Percentiles rank a stretch among this genome's conserved stretches.
phyloP scores from a whole-genome alignment of 1,140 invertebrate genomes.

The roundworm (Caenorhabditis elegans) region WBcel235 BX284605.5:1456501-1457000 shows the following conservation, averaged over 20 bases:
- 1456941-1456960: no score
- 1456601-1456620: conserved; percentile 93
- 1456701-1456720: no score
- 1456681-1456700: neutral
- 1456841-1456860: no score
- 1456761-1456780: neutral
- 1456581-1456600: conserved; percentile 82
- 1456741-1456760: neutral
- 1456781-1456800: neutral
- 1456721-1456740: no score
- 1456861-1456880: neutral
- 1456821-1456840: neutral
- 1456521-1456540: conserved; percentile 75
- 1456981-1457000: no score
- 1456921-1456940: neutral
- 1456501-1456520: neutral
- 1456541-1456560: conserved; percentile 78
- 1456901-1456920: neutral
- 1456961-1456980: no score
- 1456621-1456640: conserved; percentile 77
- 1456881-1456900: neutral
- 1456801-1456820: conserved; percentile 10
- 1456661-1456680: neutral
- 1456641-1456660: conserved; percentile 70
- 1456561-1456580: conserved; percentile 78